Conservation (phyloP, 1,140 invertebrate genomes). For the Eurosta solidaginis region DNA sequence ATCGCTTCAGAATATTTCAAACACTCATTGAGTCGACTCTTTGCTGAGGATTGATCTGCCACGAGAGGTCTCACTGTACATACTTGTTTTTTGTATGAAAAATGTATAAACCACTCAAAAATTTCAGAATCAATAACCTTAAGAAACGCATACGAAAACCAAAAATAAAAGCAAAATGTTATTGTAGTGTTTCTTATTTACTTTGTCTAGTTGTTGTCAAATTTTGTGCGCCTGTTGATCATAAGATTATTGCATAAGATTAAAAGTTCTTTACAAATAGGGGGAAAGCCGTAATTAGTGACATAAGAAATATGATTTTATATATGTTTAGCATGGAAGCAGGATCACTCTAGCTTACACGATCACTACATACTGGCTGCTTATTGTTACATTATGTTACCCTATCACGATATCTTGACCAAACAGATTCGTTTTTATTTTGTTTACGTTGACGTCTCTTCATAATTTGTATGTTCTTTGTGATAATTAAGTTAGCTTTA, state of each 20-base stretch:
- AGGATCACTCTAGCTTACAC: background rate
- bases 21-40: too few species aligned
- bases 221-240: conserved; percentile 49
- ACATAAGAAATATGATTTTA: background rate
- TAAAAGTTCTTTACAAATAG: background rate
- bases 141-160: conserved; percentile 6
- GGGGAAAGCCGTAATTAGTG: background rate
- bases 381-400: background rate
- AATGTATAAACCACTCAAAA: conserved; percentile 32
- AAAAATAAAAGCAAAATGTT: conserved; percentile 38
- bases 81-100: background rate
- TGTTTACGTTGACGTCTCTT: background rate
- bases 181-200: conserved; percentile 24
- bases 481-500: too few species aligned
- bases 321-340: background rate
- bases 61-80: too few species aligned
- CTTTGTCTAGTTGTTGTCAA: conserved; percentile 30
- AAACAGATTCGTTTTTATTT: background rate
- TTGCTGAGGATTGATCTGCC: too few species aligned
- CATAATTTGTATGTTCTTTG: background rate
- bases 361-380: background rate
- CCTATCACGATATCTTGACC: conserved; percentile 11
- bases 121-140: conserved; percentile 41
- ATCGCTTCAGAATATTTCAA: too few species aligned
- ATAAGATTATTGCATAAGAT: conserved; percentile 41